Base-by-base conservation (phyloP, 1,140 invertebrate genomes). In the Mesaphorura yosii region DNA sequence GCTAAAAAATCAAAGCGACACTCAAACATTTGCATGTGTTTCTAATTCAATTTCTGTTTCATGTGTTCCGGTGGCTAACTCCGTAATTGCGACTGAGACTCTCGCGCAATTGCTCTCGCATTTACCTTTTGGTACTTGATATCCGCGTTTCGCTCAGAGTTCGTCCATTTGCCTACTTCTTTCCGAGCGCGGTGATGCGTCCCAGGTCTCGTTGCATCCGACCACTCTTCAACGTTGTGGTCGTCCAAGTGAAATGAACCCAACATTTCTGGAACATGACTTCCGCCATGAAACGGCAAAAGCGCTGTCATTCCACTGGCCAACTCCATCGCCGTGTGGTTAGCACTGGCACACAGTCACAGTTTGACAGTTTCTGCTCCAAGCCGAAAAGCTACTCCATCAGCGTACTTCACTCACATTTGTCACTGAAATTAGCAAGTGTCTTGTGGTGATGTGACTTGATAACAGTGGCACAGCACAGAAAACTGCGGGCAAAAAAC, bases 181-280 rank as follows among this genome's bases (percentile, higher is more conserved):
- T 63, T 59, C 19, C 61, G 29, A 6, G 48, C 61, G 17, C 41
- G 42, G 37, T 63, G 61, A 22, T 56, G 39, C n/a, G 49, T 20
- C n/a, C 55, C 55, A 10, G 61, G 55, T n/a, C 55, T 25, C 6
- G 41, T 37, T 15, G 42, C 20, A 22, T 63, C 55, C 0, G 61
- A 59, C 61, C 61, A 63, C 34, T 63, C 61, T 26, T 59, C 58
- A 2, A 63, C 61, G 31, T 63, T 57, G 41, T 63, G 61, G n/a
- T 63, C 52, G 42, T 63, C 61, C 31, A 63, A 29, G 27, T 47
- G 48, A 44, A 63, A 63, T 28, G 41, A 50, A 1, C 61, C 61
- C 1, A 63, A 23, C 42, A 55, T 55, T 48, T 59, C 48, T 22
- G 61, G 61, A 2, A 63, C 40, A n/a, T n/a, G n/a, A 20, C 58